phyloP scores from a whole-genome alignment of 35 echinoderm and acorn worm species.

The Eucidaris tribuloides region DNA sequence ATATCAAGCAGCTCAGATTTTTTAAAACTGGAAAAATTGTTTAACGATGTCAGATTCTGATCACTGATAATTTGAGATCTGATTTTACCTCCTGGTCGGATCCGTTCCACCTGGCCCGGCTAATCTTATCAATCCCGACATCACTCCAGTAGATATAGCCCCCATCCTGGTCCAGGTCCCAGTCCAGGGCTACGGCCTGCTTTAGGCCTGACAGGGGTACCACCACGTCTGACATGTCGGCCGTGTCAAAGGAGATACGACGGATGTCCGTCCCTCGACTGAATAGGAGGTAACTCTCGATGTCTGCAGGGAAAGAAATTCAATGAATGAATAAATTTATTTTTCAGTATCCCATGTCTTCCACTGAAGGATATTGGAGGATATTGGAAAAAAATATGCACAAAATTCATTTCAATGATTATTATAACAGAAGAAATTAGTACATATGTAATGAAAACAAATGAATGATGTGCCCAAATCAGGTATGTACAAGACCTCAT shows the following conservation, averaged over 20 bases:
- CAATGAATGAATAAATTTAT: background rate
- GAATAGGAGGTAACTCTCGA: constrained; percentile 73
- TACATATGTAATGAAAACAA: no score
- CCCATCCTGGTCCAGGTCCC: constrained; percentile 54
- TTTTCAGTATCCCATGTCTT: background rate
- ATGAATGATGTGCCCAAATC: no score
- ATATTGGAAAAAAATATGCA: background rate
- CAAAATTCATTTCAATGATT: no score
- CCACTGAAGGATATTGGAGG: background rate
- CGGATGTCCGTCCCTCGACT: constrained; percentile 62
- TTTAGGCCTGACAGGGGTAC: constrained; percentile 62
- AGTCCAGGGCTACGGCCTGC: constrained; percentile 82
- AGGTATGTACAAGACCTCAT: no score
- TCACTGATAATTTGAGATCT: no score
- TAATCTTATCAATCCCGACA: constrained; percentile 63
- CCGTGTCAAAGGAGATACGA: constrained; percentile 83
- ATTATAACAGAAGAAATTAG: no score
- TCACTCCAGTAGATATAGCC: constrained; percentile 86
- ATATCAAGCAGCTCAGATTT: no score
- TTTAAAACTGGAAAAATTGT: no score
- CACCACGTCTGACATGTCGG: constrained; percentile 64
- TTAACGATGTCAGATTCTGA: no score
- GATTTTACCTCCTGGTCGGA: constrained; percentile 66
- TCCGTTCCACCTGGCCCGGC: constrained; percentile 77
- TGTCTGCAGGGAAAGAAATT: constrained; percentile 55